Conservation (phyloP, 2,113 vertebrate genomes). For the Ochotona curzoniae region DNA sequence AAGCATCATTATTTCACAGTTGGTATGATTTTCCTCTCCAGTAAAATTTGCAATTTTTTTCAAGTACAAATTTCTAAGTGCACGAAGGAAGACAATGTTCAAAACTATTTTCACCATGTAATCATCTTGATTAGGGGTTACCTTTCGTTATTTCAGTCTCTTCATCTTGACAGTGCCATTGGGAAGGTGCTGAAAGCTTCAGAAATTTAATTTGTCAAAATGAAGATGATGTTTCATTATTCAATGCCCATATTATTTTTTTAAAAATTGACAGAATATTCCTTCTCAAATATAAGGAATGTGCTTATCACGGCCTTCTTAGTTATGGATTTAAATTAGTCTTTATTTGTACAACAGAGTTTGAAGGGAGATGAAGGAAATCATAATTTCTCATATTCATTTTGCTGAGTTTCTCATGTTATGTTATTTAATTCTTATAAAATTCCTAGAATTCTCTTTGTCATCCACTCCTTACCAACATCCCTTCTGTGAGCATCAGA, state of each 20-base stretch:
- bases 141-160: background rate
- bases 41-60: conserved; percentile 67
- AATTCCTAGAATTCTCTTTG: background rate
- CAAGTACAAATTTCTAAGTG: conserved; percentile 54
- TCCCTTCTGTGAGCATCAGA: background rate
- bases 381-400: background rate
- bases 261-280: background rate
- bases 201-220: background rate
- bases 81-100: conserved; percentile 51
- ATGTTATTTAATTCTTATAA: background rate
- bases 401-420: background rate
- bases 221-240: conserved; percentile 10
- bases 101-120: conserved; percentile 47
- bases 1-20: conserved; percentile 69
- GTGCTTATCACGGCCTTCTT: background rate
- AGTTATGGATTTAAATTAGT: background rate
- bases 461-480: background rate
- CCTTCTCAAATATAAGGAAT: background rate
- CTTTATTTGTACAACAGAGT: background rate
- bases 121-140: conserved; percentile 65
- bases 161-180: conserved; percentile 54
- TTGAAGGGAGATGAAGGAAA: background rate
- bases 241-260: conserved; percentile 23
- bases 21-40: conserved; percentile 71
- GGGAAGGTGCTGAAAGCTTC: conserved; percentile 33